Evolutionary conservation across 2,888 invertebrate genomes (phyloP), one percentile per base, ranked within the genome.

Genomic region (Hypomecis atomaria): DNA sequence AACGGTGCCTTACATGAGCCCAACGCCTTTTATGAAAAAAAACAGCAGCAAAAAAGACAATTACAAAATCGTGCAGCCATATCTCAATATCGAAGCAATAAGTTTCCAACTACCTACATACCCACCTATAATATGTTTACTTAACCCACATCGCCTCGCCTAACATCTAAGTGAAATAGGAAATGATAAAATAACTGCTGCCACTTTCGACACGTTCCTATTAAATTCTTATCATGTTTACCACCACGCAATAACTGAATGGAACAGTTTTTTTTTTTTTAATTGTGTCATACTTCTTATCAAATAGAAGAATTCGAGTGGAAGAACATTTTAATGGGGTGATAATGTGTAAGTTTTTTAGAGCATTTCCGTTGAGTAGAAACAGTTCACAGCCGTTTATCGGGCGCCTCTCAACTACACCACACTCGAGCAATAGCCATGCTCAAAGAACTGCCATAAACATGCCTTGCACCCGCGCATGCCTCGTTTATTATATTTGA

Each of bases 341-440:
- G 69, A 74, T 73, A 71, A 71, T 78, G 66, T 42, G 58, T 43
- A 58, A 67, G 47, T 66, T 67, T 67, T 66, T 36, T 44, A 45
- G 57, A 65, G 48, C 56, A 77, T 79, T 75, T 81, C 62, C 76
- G 78, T 76, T 77, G 81, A 82, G 80, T 80, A 76, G 78, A 82
- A 79, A 82, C 78, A 81, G 79, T 85, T 80, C 85, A 81, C 79
- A 81, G 77, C 74, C 83, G 84, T 89, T 90, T 90, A 91, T 90
- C 91, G 85, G 86, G 84, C 87, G 90, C 88, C 8, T 55, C 37
- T 38, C 34, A n/a, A 5, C 47, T 40, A 13, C 55, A 59, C 54
- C 10, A 11, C n/a, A 33, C 9, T 43, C 47, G n/a, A 43, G 23
- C 63, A 63, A 58, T 53, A 23, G 47, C 43, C 37, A 6, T 42